These are phyloP conservation scores for Tragelaphus oryx DNA, from an alignment of 2,797 vertebrate species.

Conservation along the genomic window DNA sequence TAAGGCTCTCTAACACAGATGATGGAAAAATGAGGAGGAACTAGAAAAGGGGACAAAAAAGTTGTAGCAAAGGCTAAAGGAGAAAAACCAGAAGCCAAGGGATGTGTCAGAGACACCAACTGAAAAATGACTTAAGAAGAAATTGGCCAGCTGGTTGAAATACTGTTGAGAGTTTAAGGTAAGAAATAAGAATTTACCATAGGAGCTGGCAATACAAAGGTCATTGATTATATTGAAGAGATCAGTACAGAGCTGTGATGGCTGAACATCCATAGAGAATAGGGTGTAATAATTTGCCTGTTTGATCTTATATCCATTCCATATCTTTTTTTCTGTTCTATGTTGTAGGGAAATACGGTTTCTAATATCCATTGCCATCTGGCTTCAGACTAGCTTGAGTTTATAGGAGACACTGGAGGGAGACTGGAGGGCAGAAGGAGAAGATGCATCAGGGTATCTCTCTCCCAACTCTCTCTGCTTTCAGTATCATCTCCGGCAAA, in stretches of 20 bases:
- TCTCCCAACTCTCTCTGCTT: background rate
- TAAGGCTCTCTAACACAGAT: background rate
- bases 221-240: background rate
- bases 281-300: background rate
- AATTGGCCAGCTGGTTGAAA: background rate
- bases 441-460: background rate
- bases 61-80: background rate
- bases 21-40: background rate
- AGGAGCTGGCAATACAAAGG: background rate
- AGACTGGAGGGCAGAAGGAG: background rate
- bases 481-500: background rate
- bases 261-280: background rate
- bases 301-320: background rate
- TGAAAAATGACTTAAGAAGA: background rate
- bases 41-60: background rate
- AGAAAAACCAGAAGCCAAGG: background rate
- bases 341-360: background rate
- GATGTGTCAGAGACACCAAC: background rate
- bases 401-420: background rate
- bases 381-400: background rate
- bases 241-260: background rate
- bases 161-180: background rate
- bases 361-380: background rate
- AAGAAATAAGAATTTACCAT: background rate
- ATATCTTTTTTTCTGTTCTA: background rate